Evolutionary conservation across 2,888 invertebrate genomes (phyloP).

Genomic region (Megamerina dolium): DNA sequence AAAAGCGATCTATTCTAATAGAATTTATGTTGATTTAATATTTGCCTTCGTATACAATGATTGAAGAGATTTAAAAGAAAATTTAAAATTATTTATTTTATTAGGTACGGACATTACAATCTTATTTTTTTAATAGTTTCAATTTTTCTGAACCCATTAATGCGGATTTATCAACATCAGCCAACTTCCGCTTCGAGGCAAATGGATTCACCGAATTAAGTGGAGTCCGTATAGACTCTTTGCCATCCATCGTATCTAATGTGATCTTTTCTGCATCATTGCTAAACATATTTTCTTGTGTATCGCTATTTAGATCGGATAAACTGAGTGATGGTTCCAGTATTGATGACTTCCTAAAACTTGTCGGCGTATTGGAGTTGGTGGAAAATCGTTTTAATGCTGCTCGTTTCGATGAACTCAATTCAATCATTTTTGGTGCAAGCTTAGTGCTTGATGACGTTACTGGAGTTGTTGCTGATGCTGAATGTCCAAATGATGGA

Average conservation of each 20-base stretch:
- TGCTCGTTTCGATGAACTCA: slow-evolving; percentile 47
- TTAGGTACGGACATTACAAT: too few relatives aligned
- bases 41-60: too few relatives aligned
- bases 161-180: slow-evolving; percentile 30
- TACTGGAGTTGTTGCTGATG: neutral
- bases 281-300: slow-evolving; percentile 7
- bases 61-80: too few relatives aligned
- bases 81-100: too few relatives aligned
- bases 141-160: slow-evolving; percentile 38
- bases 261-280: neutral
- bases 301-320: neutral
- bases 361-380: slow-evolving; percentile 18
- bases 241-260: too few relatives aligned
- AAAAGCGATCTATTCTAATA: too few relatives aligned
- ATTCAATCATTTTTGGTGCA: slow-evolving; percentile 41
- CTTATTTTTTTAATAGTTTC: slow-evolving; percentile 33
- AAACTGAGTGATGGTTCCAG: slow-evolving; percentile 3
- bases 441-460: slow-evolving; percentile 19
- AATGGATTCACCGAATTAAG: slow-evolving; percentile 37
- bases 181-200: slow-evolving; percentile 50
- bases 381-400: slow-evolving; percentile 53
- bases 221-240: slow-evolving; percentile 34
- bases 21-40: too few relatives aligned
- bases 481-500: slow-evolving; percentile 22
- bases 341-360: slow-evolving; percentile 21